phyloP scores from a whole-genome alignment of 1,140 invertebrate species.

The Drosophila varians region DNA sequence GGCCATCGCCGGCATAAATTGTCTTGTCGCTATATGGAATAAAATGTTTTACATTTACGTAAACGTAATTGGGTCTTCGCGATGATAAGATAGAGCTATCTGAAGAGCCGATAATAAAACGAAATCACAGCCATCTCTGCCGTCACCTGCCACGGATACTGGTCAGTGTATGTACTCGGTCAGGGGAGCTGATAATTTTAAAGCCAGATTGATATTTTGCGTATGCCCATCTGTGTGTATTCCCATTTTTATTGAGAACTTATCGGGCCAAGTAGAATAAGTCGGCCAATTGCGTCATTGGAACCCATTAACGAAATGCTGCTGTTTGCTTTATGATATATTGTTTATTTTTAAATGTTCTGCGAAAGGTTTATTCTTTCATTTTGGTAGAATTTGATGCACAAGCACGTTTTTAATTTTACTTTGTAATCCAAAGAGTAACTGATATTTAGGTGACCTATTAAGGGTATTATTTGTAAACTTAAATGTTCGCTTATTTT shows the following conservation, averaged over 20 bases:
- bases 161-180: slow-evolving; percentile 50
- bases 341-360: slow-evolving; percentile 36
- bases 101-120: slow-evolving; percentile 34
- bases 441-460: neutral
- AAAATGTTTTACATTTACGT: slow-evolving; percentile 29
- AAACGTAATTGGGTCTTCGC: slow-evolving; percentile 27
- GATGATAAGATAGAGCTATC: slow-evolving; percentile 55
- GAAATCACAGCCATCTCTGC: slow-evolving; percentile 56
- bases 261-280: slow-evolving; percentile 36
- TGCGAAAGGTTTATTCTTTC: slow-evolving; percentile 9
- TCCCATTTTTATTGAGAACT: slow-evolving; percentile 37
- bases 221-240: slow-evolving; percentile 1
- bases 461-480: neutral
- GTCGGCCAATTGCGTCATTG: slow-evolving; percentile 60
- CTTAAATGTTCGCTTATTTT: neutral
- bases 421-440: neutral
- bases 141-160: slow-evolving; percentile 34
- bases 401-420: neutral
- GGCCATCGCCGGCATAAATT: neutral
- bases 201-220: slow-evolving; percentile 54
- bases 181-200: slow-evolving; percentile 19
- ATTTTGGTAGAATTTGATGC: neutral
- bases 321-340: slow-evolving; percentile 37
- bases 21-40: slow-evolving; percentile 13
- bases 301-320: slow-evolving; percentile 36